These are phyloP conservation scores for Panzeria rudis DNA, from an alignment of 2,888 invertebrate genomes.

Conservation along the genomic window DNA sequence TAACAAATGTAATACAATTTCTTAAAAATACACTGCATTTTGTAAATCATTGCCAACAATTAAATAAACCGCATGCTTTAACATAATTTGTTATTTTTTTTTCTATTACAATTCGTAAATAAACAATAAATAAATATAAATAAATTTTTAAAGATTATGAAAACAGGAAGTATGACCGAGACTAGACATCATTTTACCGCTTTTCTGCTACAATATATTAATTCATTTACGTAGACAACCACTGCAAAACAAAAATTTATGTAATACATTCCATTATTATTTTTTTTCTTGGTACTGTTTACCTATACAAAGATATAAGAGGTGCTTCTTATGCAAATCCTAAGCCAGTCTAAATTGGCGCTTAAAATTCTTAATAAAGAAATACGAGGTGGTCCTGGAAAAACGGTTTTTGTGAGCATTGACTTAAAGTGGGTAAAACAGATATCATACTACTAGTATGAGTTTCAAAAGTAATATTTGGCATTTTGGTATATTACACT, in stretches of 20 bases:
- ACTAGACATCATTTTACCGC: constrained; percentile 14
- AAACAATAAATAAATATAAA: constrained; percentile 35
- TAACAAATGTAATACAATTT: background rate
- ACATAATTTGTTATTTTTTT: constrained; percentile 48
- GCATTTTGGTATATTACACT: too few relatives aligned
- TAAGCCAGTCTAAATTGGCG: background rate
- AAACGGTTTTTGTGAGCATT: too few relatives aligned
- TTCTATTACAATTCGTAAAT: constrained; percentile 46
- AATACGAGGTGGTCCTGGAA: too few relatives aligned
- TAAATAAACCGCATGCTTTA: constrained; percentile 46
- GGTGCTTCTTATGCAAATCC: background rate
- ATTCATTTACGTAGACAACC: constrained; percentile 10
- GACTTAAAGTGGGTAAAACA: too few relatives aligned
- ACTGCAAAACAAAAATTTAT: constrained; percentile 21
- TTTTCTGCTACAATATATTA: background rate
- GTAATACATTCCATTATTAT: too few relatives aligned
- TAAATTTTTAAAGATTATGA: constrained; percentile 33
- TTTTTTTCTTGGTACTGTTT: background rate
- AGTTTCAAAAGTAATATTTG: too few relatives aligned
- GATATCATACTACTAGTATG: too few relatives aligned
- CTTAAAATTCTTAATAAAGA: background rate
- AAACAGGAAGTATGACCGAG: constrained; percentile 48
- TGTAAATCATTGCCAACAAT: constrained; percentile 62
- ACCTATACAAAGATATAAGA: background rate
- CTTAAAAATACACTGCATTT: constrained; percentile 49